A percentile compares a stretch with the other conserved stretches of the same genome.
Evolutionary conservation across 2,888 invertebrate genomes (phyloP).

Genomic region (Cryptus armator): DNA sequence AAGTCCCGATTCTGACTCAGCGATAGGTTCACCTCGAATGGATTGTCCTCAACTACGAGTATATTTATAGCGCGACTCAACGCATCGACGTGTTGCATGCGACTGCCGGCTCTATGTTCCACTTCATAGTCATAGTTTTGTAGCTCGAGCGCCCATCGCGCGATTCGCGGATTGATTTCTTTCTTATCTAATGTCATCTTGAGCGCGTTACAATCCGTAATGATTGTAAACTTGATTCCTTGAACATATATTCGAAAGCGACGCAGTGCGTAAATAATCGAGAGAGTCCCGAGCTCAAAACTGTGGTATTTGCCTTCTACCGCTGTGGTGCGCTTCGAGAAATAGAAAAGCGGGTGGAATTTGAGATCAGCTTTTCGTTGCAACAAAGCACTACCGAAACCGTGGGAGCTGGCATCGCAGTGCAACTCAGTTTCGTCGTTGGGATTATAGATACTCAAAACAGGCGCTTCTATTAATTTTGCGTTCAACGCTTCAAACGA

Average conservation of each 20-base stretch:
- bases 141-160: conserved; percentile 74
- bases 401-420: conserved; percentile 78
- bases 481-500: conserved; percentile 39
- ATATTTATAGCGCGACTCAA: conserved; percentile 64
- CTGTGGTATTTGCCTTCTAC: conserved; percentile 77
- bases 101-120: conserved; percentile 70
- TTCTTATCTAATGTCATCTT: conserved; percentile 74
- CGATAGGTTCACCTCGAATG: conserved; percentile 61
- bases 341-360: conserved; percentile 78
- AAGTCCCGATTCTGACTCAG: conserved; percentile 59
- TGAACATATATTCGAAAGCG: conserved; percentile 74
- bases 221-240: conserved; percentile 75
- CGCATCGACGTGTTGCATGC: conserved; percentile 76
- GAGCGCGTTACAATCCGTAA: conserved; percentile 77
- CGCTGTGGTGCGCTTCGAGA: conserved; percentile 76
- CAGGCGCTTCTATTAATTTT: conserved; percentile 69
- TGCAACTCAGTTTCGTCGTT: conserved; percentile 78
- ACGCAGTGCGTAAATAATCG: conserved; percentile 70
- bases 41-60: conserved; percentile 63
- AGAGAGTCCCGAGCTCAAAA: conserved; percentile 78
- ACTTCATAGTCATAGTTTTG: conserved; percentile 72
- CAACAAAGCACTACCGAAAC: conserved; percentile 77
- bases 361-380: conserved; percentile 75
- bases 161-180: conserved; percentile 76
- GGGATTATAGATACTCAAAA: conserved; percentile 77